These are phyloP conservation scores for Ceyx cyanopectus DNA, from an alignment of 2,113 vertebrate genomes.

Conservation along the genomic window DNA sequence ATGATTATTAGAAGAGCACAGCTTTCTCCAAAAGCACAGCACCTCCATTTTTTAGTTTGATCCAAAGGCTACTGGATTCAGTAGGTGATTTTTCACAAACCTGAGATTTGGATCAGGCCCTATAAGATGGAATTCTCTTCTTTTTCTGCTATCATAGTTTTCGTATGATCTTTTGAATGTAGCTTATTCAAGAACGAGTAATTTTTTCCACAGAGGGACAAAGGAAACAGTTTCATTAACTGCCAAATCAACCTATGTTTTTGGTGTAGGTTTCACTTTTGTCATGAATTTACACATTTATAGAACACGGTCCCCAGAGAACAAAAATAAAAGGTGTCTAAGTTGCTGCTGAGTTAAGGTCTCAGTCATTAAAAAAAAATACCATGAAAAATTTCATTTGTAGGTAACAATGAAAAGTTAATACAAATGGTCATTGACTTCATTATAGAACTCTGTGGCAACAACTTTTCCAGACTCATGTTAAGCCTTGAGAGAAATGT, in stretches of 20 bases:
- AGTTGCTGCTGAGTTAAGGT: conserved; percentile 18
- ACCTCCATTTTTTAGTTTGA: neutral
- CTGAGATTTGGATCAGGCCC: neutral
- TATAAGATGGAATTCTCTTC: neutral
- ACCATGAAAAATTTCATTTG: conserved; percentile 49
- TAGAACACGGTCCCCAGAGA: neutral
- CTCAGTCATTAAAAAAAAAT: conserved; percentile 62
- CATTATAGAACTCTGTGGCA: conserved; percentile 62
- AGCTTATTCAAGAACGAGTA: neutral
- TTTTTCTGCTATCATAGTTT: neutral
- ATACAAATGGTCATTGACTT: conserved; percentile 61
- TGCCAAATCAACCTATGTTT: neutral
- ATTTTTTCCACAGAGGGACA: neutral
- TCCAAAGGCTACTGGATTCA: neutral
- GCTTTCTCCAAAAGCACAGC: neutral
- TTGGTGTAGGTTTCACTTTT: neutral
- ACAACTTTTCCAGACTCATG: conserved; percentile 70
- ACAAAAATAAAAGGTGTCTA: conserved; percentile 30
- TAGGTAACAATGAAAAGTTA: conserved; percentile 67
- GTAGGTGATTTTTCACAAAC: neutral
- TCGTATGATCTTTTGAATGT: neutral
- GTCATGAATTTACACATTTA: neutral
- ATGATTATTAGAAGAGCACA: neutral
- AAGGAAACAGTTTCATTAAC: neutral
- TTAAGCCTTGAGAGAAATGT: conserved; percentile 50